Base-by-base conservation (phyloP, 2,888 invertebrate species). In the Pammene aurita region DNA sequence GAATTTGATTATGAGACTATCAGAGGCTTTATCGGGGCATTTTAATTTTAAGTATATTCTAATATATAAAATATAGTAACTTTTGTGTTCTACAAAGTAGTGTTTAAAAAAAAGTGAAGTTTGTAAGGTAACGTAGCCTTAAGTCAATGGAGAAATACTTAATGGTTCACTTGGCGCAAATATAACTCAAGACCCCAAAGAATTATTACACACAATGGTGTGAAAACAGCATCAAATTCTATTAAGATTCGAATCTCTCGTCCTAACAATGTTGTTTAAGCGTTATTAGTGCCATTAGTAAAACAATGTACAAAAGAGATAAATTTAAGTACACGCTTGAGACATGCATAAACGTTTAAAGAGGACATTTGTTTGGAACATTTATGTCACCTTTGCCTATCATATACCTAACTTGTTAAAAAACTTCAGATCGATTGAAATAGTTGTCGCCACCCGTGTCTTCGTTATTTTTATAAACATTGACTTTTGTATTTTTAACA, bases 191-290 rank as follows among this genome's bases (percentile, higher is more conserved):
- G 52, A 58, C 44, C 52, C 44, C n/a, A 75, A 80, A 83, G 80
- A 83, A 83, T 79, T 77, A 80, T 81, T 85, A 80, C 78, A 79
- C 79, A 87, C 85, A 88, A 88, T 87, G 80, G 85, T 88, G 88
- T 83, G 89, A 89, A 87, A 78, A 80, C 75, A 77, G 72, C 72
- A 73, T 73, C 71, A 80, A 81, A 82, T 83, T 81, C 77, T 81
- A 84, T 86, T 84, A 79, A 84, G 87, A 87, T 88, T 78, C 73
- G 75, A 80, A 88, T 89, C 86, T 79, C 73, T 76, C 74, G 82
- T 75, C 83, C 83, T 84, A 78, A 80, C 73, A 77, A 71, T 73
- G 80, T 80, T 82, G 76, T 82, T 82, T 81, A 82, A 76, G 73
- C 78, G 76, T 82, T 80, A 83, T 86, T 86, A 86, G 80, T 74